Base-by-base conservation (phyloP, 2,888 invertebrate species). In the Leptogaster cylindrica region DNA sequence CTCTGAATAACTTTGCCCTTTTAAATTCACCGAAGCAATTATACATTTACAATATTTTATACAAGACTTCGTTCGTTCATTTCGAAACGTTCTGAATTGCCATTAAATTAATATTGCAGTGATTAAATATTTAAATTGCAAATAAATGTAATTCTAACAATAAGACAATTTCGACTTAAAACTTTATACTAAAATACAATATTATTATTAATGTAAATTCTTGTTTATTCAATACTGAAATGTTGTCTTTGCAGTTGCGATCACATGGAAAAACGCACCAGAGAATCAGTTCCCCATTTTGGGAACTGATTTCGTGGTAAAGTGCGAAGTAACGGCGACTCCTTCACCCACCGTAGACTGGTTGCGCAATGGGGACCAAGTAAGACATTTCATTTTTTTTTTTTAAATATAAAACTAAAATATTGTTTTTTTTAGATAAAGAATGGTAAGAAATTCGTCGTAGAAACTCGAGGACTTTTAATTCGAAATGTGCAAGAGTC, bases 331-430 rank as follows among this genome's bases (percentile, higher is more conserved):
- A 0, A 87, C 87, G 68, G 94, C 95, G 0, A 89, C 89, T 78
- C 95, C 95, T 8, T 84, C 90, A 28, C 93, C 95, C 0, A 85
- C 87, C n/a, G 88, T 95, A 8, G 90, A 91, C 77, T 95, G 95
- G 93, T 85, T 90, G 71, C 89, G 89, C 78, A 89, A 93, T 77
- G 90, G 89, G 31, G 86, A 87, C 74, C 82, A 85, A 70, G 87
- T 87, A 81, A 83, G 82, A 46, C 46, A 2, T 2, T 18, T 46
- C 4, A 46, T 5, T 16, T n/a, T 20, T 18, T 39, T 10, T 18
- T 44, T 25, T 8, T 25, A 31, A 27, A 27, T 51, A 25, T 20
- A 36, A 36, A 23, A 44, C 23, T n/a, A n/a, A 39, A 2, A 0
- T 18, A 12, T 25, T 36, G 23, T 16, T 46, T 25, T 8, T 71